Percentiles rank a stretch among this genome's conserved stretches.
phyloP scores from a whole-genome alignment of 1,140 invertebrate species.

The Camponotus pennsylvanicus region DNA sequence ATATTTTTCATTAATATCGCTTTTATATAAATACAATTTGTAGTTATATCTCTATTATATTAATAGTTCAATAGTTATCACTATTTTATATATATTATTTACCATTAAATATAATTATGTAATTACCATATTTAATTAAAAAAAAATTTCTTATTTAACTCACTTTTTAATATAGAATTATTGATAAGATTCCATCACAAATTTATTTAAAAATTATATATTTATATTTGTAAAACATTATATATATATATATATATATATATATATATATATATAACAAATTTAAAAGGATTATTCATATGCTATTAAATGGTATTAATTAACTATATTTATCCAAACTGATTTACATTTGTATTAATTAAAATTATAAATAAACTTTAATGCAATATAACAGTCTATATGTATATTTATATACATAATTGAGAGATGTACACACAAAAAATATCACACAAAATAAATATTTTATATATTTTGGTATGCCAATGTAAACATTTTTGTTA shows the following conservation, averaged over 20 bases:
- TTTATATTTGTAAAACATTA: background rate
- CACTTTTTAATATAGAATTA: background rate
- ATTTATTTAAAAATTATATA: background rate
- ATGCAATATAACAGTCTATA: background rate
- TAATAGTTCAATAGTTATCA: too few relatives aligned
- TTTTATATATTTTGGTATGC: slow-evolving; percentile 14
- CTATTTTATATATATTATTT: too few relatives aligned
- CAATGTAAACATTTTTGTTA: background rate
- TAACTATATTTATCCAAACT: background rate
- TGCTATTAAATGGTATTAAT: background rate
- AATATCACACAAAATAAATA: background rate
- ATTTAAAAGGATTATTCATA: background rate
- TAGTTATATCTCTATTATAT: background rate
- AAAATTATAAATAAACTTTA: background rate
- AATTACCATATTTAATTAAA: background rate
- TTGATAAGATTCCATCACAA: background rate
- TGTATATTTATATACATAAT: background rate
- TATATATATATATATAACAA: too few relatives aligned
- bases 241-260: too few relatives aligned
- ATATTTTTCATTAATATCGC: background rate
- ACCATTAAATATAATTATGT: too few relatives aligned
- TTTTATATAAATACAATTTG: background rate
- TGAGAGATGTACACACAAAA: background rate
- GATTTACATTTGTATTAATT: slow-evolving; percentile 2
- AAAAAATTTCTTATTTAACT: background rate